A percentile compares a stretch with the other conserved stretches of the same genome.
These are phyloP conservation scores for Drosophila testacea DNA, from an alignment of 2,888 invertebrate species.

Conservation along the genomic window DNA sequence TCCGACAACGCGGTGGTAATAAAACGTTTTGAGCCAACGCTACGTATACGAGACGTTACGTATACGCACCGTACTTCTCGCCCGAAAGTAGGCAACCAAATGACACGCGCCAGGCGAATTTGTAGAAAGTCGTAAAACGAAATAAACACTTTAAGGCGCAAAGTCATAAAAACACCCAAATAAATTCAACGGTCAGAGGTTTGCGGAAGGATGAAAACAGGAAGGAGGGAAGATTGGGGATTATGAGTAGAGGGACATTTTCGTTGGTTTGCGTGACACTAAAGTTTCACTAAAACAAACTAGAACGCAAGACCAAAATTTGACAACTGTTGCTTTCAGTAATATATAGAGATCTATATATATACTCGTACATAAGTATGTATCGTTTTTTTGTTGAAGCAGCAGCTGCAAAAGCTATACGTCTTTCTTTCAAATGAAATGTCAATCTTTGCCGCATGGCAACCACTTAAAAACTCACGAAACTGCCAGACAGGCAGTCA, in stretches of 20 bases:
- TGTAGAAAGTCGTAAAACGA: conserved; percentile 74
- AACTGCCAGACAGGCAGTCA: conserved; percentile 34
- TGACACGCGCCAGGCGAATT: conserved; percentile 72
- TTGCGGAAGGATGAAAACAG: background rate
- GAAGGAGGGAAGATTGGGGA: background rate
- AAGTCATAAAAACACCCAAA: conserved; percentile 72
- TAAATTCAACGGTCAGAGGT: conserved; percentile 40
- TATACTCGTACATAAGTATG: background rate
- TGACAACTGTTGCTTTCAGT: conserved; percentile 53
- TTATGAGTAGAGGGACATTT: conserved; percentile 15
- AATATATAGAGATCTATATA: background rate
- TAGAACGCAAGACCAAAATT: conserved; percentile 23
- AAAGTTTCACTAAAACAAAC: conserved; percentile 48
- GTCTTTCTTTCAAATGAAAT: conserved; percentile 47
- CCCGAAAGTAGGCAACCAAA: conserved; percentile 58
- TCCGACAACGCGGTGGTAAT: conserved; percentile 52
- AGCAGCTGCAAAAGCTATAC: conserved; percentile 21
- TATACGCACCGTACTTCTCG: conserved; percentile 30
- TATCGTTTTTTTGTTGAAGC: background rate
- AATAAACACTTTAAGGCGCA: conserved; percentile 78
- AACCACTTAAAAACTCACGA: conserved; percentile 41
- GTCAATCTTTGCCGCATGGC: conserved; percentile 40
- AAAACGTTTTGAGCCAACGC: conserved; percentile 67
- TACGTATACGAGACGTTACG: conserved; percentile 32
- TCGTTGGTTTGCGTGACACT: conserved; percentile 34